Percentiles rank a stretch among this genome's conserved stretches.
Conservation (phyloP, 2,797 vertebrate species). For the Macrochelys suwanniensis region DNA sequence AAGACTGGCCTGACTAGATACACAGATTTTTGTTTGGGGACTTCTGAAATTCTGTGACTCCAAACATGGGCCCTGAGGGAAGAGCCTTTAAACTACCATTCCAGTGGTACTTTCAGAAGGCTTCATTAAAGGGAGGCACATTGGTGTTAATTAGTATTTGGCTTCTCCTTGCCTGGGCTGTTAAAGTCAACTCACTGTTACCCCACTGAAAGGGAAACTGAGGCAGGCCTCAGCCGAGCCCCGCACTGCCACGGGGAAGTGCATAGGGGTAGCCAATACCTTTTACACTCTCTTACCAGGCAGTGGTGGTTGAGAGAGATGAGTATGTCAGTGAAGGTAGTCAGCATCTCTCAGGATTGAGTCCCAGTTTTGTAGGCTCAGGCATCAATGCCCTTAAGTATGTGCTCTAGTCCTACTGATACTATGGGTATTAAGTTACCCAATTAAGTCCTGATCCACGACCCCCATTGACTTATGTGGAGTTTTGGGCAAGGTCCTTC, state of each 20-base stretch:
- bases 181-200: not conserved
- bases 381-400: not conserved
- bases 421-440: not conserved
- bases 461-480: conserved; percentile 21
- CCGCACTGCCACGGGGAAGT: too few species aligned
- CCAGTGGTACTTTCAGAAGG: not conserved
- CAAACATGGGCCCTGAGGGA: not conserved
- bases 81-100: not conserved
- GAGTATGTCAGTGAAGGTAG: not conserved
- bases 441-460: conserved; percentile 21
- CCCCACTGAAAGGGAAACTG: not conserved
- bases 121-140: not conserved
- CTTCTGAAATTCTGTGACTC: not conserved
- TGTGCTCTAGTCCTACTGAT: not conserved
- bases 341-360: not conserved
- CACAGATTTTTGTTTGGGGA: not conserved
- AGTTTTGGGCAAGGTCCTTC: not conserved
- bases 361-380: not conserved
- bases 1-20: not conserved
- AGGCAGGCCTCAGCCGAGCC: not conserved
- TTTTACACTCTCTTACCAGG: not conserved
- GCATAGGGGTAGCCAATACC: not conserved
- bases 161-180: not conserved
- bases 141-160: not conserved
- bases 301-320: not conserved